Base-by-base conservation (phyloP, 2,113 vertebrate genomes). In the Melanostigma gelatinosum region DNA sequence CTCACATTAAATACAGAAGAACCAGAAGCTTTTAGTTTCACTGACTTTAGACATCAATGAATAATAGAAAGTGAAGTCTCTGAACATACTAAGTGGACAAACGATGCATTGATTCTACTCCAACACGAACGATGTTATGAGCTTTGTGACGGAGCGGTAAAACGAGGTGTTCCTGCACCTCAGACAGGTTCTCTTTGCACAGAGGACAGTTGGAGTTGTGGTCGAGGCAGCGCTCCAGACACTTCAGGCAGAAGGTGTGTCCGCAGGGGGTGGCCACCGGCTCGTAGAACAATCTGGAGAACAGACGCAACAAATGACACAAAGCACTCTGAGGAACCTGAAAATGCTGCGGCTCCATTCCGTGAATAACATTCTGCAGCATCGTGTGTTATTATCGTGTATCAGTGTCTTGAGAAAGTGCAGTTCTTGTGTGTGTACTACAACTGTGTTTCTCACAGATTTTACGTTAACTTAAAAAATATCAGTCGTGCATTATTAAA, bases 161-260 rank as follows among this genome's bases (percentile, higher is more conserved):
- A 18, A 36, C 29, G 34, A 6, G 34, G 34, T 4, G 34, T 1
- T 44, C 4, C 16, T 16, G 89, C 91, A 97, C 97, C 94, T 98
- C 96, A 3, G 96, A 95, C 9, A 98, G 94, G 72, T 97, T 96
- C 91, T 97, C 97, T 84, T 97, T 98, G 93, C 97, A 98, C 87
- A 99, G 94, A 0, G 97, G 97, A 80, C 97, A 98, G 91, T 96
- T 95, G 0, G 96, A 92, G 82, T 96, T 97, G 84, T 98, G 97
- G 90, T 99, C 97, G 80, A 98, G 93, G 93, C 97, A 97, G 90
- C 95, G 96, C 87, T 99, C 96, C 68, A 97, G 95, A 95, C 97
- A 98, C 94, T 97, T 98, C 67, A 98, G 96, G 94, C 97, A 98
- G 94, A 99, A 97, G 3, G 95, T 97, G 89, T 98, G 97, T 87